Evolutionary conservation across 2,113 vertebrate species (phyloP).

Genomic region (Halichoerus grypus): DNA sequence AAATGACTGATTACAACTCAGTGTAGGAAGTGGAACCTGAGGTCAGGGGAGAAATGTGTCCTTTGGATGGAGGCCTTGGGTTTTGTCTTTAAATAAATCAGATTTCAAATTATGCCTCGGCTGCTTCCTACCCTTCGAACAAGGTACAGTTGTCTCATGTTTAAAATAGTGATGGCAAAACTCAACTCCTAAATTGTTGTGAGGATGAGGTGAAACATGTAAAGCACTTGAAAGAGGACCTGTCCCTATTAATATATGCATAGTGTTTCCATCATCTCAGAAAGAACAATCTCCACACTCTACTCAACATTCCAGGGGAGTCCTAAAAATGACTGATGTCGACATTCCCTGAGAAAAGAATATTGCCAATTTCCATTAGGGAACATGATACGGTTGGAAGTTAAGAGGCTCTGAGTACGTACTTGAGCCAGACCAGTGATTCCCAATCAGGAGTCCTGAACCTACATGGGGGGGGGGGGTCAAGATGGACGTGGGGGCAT

Average conservation of each 20-base stretch:
- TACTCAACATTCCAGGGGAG: not conserved
- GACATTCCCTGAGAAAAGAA: not conserved
- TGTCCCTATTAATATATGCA: not conserved
- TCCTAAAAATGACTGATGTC: not conserved
- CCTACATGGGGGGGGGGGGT: too few relatives aligned
- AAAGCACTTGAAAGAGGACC: not conserved
- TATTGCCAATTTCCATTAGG: not conserved
- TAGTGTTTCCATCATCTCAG: not conserved
- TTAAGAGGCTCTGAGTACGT: not conserved
- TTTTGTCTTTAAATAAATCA: slow-evolving; percentile 21
- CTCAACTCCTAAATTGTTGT: not conserved
- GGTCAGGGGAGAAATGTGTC: not conserved
- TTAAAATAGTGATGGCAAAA: slow-evolving; percentile 41
- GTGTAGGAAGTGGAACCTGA: not conserved
- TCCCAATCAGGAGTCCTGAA: not conserved
- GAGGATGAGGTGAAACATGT: not conserved
- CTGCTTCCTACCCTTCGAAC: not conserved
- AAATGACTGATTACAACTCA: not conserved
- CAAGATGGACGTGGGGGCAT: not conserved
- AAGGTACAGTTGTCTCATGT: not conserved
- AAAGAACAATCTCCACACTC: not conserved
- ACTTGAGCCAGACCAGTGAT: not conserved
- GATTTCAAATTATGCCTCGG: not conserved
- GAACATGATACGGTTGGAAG: not conserved
- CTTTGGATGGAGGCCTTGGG: not conserved